A percentile compares a stretch with the other conserved stretches of the same genome.
Conservation (phyloP, 2,888 invertebrate species). For the Glomeris marginata region DNA sequence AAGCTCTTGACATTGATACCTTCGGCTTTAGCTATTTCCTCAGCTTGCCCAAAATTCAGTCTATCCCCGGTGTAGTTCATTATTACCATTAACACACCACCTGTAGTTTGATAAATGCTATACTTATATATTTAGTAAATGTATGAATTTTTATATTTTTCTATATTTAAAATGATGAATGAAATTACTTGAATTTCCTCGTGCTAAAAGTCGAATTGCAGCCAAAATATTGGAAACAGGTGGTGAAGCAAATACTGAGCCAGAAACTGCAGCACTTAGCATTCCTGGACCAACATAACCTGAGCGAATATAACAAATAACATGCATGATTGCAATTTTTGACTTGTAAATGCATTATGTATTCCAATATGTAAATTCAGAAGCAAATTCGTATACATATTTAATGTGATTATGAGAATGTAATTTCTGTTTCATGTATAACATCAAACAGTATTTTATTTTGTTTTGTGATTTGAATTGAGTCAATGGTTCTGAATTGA, state of each 20-base stretch:
- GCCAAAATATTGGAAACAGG: constrained; percentile 49
- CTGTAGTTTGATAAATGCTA: too few relatives aligned
- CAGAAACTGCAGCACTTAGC: constrained; percentile 58
- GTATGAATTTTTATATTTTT: not conserved
- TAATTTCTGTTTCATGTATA: too few relatives aligned
- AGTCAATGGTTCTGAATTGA: too few relatives aligned
- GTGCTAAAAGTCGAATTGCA: constrained; percentile 44
- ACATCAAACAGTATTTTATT: too few relatives aligned
- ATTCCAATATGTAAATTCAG: too few relatives aligned
- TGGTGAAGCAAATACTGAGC: constrained; percentile 62
- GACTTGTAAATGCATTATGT: too few relatives aligned
- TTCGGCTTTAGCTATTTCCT: constrained; percentile 49
- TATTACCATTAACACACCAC: constrained; percentile 52
- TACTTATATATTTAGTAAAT: too few relatives aligned
- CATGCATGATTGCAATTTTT: constrained; percentile 26
- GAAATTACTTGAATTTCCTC: constrained; percentile 26
- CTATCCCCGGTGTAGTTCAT: constrained; percentile 65
- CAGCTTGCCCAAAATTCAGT: constrained; percentile 65
- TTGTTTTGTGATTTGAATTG: too few relatives aligned
- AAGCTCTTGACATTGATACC: constrained; percentile 42
- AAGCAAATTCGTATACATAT: too few relatives aligned
- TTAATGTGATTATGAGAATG: too few relatives aligned
- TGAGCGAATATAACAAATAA: constrained; percentile 35
- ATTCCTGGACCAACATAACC: constrained; percentile 66
- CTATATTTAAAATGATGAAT: constrained; percentile 11